phyloP scores from a whole-genome alignment of 2,888 invertebrate genomes.

The Phlogophora meticulosa region DNA sequence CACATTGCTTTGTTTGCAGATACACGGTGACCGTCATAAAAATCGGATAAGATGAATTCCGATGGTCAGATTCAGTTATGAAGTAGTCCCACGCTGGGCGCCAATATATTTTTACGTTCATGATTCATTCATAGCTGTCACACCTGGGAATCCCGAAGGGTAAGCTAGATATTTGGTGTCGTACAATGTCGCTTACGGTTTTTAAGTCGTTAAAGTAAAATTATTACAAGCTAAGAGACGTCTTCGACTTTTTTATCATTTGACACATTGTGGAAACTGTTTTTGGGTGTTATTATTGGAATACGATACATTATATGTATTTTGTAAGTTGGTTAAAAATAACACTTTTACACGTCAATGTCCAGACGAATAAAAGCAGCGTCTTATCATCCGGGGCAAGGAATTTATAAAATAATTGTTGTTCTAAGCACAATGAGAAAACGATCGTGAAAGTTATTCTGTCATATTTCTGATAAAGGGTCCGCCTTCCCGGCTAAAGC shows the following conservation, averaged over 20 bases:
- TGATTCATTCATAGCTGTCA: slow-evolving; percentile 52
- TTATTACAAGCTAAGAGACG: neutral
- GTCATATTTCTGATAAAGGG: slow-evolving; percentile 59
- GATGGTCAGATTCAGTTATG: slow-evolving; percentile 47
- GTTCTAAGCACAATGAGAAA: slow-evolving; percentile 36
- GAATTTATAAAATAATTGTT: slow-evolving; percentile 35
- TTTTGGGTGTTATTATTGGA: too few species aligned
- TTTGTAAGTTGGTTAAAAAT: neutral
- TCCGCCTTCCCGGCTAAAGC: slow-evolving; percentile 28
- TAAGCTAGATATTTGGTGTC: neutral
- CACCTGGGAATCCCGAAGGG: slow-evolving; percentile 37
- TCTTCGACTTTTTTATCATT: neutral
- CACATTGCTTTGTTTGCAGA: slow-evolving; percentile 49
- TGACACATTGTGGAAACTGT: neutral
- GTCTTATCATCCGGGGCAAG: slow-evolving; percentile 5
- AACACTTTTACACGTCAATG: neutral
- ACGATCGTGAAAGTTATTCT: slow-evolving; percentile 35
- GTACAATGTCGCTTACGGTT: neutral
- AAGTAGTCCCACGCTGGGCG: slow-evolving; percentile 47
- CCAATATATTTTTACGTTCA: slow-evolving; percentile 56
- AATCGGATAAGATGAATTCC: slow-evolving; percentile 45
- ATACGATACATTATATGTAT: too few species aligned
- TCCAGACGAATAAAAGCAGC: neutral
- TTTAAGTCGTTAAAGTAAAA: neutral
- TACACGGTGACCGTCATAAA: slow-evolving; percentile 49